Evolutionary conservation across 2,797 vertebrate genomes (phyloP), one percentile per base, ranked within the genome.

Genomic region (Chelon labrosus): DNA sequence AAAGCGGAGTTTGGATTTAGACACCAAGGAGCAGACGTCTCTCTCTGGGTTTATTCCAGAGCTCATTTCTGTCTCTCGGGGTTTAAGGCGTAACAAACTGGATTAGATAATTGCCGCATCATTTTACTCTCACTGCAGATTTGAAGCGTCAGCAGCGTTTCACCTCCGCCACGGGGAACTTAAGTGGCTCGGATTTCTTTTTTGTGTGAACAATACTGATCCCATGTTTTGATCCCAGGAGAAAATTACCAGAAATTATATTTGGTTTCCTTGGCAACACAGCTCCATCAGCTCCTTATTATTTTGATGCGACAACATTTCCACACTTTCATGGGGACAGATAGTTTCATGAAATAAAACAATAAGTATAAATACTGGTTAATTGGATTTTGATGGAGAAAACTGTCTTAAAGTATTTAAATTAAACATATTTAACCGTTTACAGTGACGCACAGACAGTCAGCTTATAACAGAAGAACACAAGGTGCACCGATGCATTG

Each of bases 21-120:
- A 74, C 69, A 20, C 1, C 0, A 50, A 56, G 74, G 59, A 55
- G 72, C 76, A 57, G 73, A 35, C 72, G 61, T 57, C 54, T 72
- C 75, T 25, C 49, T 59, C 68, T 35, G 70, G 73, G 5, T 84
- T 84, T 62, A 84, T 68, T 75, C 56, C 13, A 0, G 54, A 75
- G 73, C 61, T 84, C 83, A 70, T 82, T 65, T 82, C 70, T 65
- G 73, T 81, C 83, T 86, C 57, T 68, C 59, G 5, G 77, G 73
- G 31, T 85, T 82, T 77, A 61, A 76, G 82, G 75, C 53, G 19
- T 77, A 89, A 88, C 87, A 85, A 73, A 64, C 61, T 37, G 73
- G 75, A 85, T 84, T 10, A 79, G 80, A 83, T 90, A 82, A 87
- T 86, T 79, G 68, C 77, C 4, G 80, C 66, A 73, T 83, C 75